Evolutionary conservation across 2,797 vertebrate genomes (phyloP), one percentile per base, ranked within the genome.

Genomic region (Gorsachius magnificus): DNA sequence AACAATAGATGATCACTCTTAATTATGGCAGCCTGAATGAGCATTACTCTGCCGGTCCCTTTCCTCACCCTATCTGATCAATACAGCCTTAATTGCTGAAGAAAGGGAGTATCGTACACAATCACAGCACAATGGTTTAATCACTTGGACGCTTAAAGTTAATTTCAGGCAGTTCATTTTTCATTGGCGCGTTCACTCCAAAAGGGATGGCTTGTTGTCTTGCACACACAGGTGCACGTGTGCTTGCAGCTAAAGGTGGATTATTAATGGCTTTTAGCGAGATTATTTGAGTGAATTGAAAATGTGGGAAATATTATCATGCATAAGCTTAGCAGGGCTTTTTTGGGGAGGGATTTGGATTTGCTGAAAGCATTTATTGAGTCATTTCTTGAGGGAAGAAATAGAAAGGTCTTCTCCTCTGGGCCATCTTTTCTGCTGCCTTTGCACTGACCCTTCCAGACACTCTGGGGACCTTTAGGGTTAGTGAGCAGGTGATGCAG

Each of bases 201-300:
- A 81, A 83, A 61, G 94, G 76, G 54, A 46, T 51, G 86, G 76
- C 83, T 88, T 13, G 61, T 61, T 93, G 94, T 89, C 87, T 58
- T 83, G 87, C 82, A 53, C 61, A 43, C 95, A 78, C 97, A 97
- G 97, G 97, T 97, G 97, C 93, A 51, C 56, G 8, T 46, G 51
- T 86, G 93, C 95, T 94, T 33, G 16, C 94, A 65, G 81, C 85
- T 97, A 57, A 19, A 80, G 94, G 95, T 96, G 90, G 94, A 69
- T 96, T 98, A 98, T 98, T 97, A 97, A 97, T 97, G 96, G 96
- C 95, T 97, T 97, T 97, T 96, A 98, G 97, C 64, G 87, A 14
- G 56, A 96, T 93, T 97, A 97, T 97, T 83, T 82, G 51, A 93
- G 92, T 63, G 92, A 96, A 97, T 91, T 97, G 96, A 96, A 98